A percentile compares a stretch with the other conserved stretches of the same genome.
Conservation (phyloP, 2,888 invertebrate species). For the Dinocampus coccinellae region DNA sequence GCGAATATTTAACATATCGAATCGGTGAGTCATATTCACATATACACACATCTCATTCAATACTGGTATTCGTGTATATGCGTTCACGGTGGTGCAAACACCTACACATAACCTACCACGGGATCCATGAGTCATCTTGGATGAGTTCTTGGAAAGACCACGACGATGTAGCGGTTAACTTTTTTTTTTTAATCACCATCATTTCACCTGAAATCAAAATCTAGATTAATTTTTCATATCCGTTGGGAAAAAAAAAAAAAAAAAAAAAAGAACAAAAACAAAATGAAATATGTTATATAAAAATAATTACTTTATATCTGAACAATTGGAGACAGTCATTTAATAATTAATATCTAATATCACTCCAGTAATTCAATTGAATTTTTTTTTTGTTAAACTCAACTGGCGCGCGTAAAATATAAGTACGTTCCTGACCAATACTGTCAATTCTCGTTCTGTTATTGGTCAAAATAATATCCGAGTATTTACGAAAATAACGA, state of each 20-base stretch:
- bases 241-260: too few relatives aligned
- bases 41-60: slow-evolving; percentile 50
- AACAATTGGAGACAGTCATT: too few relatives aligned
- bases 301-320: too few relatives aligned
- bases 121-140: slow-evolving; percentile 51
- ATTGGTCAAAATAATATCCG: slow-evolving; percentile 8
- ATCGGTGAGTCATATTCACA: slow-evolving; percentile 55
- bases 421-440: neutral
- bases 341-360: too few relatives aligned
- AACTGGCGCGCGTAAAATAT: neutral
- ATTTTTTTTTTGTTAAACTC: neutral
- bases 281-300: too few relatives aligned
- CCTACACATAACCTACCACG: slow-evolving; percentile 50
- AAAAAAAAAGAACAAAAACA: too few relatives aligned
- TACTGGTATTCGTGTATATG: slow-evolving; percentile 2
- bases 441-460: neutral
- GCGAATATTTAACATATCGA: slow-evolving; percentile 56
- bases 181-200: neutral
- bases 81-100: slow-evolving; percentile 6
- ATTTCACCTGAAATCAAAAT: neutral
- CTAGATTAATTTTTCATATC: too few relatives aligned
- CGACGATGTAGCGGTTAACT: slow-evolving; percentile 43
- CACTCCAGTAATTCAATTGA: neutral
- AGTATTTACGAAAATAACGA: slow-evolving; percentile 27
- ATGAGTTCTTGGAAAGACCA: slow-evolving; percentile 33